These are phyloP conservation scores for Lathronympha strigana DNA, from an alignment of 2,888 invertebrate species.

Conservation along the genomic window DNA sequence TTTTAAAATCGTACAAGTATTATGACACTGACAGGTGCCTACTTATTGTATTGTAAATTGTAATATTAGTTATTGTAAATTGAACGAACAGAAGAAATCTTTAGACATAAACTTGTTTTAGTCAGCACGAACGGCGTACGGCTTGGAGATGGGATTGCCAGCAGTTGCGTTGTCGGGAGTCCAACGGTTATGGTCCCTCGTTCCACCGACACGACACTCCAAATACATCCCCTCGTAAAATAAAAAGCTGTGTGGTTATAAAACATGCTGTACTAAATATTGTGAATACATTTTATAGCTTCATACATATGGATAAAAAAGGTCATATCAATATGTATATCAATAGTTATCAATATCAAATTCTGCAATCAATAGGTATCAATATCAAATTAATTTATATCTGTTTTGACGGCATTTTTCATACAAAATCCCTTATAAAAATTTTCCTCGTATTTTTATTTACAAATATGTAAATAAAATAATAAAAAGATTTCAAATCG, in stretches of 20 bases:
- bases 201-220: conserved; percentile 77
- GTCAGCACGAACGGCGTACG: conserved; percentile 63
- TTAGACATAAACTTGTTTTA: conserved; percentile 39
- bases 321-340: too few species aligned
- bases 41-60: background rate
- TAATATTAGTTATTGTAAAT: background rate
- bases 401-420: too few species aligned
- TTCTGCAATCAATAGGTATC: too few species aligned
- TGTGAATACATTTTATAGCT: conserved; percentile 33
- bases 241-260: conserved; percentile 71
- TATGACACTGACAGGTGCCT: too few species aligned
- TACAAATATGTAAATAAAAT: too few species aligned
- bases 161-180: conserved; percentile 77
- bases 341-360: too few species aligned
- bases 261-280: conserved; percentile 58
- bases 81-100: background rate
- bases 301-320: conserved; percentile 24
- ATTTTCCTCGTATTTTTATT: too few species aligned
- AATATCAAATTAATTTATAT: too few species aligned
- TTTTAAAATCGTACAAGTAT: too few species aligned
- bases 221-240: conserved; percentile 78
- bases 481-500: too few species aligned
- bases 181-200: conserved; percentile 78
- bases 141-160: conserved; percentile 72
- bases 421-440: too few species aligned